Percentiles rank a stretch among this genome's conserved stretches.
Conservation (phyloP, 2,113 vertebrate species). For the Daboia siamensis region DNA sequence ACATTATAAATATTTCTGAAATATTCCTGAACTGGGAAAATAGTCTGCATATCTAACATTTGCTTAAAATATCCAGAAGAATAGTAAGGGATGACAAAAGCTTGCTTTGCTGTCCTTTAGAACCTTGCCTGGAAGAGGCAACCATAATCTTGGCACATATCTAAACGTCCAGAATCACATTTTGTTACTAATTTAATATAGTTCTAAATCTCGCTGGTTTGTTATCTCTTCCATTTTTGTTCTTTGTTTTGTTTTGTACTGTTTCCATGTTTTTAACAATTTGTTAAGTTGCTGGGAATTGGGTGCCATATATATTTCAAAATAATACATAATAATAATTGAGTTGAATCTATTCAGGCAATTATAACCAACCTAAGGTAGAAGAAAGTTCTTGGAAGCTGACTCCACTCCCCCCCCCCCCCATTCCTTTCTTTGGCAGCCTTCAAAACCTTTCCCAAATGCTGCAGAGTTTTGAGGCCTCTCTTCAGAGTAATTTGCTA, state of each 20-base stretch:
- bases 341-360: neutral
- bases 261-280: neutral
- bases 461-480: neutral
- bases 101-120: neutral
- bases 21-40: neutral
- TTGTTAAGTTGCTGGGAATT: neutral
- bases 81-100: neutral
- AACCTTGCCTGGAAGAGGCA: neutral
- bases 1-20: neutral
- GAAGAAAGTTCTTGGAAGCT: neutral
- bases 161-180: neutral
- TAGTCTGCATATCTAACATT: neutral
- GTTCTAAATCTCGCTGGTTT: neutral
- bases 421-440: neutral
- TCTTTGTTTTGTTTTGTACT: neutral
- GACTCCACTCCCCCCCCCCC: too few species aligned
- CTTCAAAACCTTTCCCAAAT: neutral
- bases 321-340: neutral
- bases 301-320: neutral
- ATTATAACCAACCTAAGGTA: neutral
- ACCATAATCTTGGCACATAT: neutral
- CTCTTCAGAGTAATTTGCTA: neutral
- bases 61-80: neutral
- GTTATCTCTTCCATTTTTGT: neutral
- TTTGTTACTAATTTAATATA: neutral